Percentiles rank a stretch among this genome's conserved stretches.
These are phyloP conservation scores for Pseudobourletiella spinata DNA, from an alignment of 1,140 invertebrate species.

Conservation along the genomic window DNA sequence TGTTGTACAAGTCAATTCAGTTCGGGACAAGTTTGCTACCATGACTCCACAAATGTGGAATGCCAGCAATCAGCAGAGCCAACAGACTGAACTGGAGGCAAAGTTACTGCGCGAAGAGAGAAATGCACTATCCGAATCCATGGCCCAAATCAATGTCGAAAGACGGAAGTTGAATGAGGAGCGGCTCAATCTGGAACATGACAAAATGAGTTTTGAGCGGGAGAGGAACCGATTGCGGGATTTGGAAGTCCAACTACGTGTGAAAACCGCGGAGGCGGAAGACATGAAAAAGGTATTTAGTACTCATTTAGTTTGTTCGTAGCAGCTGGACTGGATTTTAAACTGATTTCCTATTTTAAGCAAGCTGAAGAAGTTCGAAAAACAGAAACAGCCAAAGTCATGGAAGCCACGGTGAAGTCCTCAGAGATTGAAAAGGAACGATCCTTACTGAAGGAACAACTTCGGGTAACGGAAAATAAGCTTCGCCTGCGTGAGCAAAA, in stretches of 20 bases:
- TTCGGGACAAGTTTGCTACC: neutral
- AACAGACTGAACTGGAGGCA: conserved; percentile 30
- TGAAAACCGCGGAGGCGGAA: conserved; percentile 23
- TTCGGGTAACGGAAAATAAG: conserved; percentile 7
- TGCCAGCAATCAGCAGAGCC: neutral
- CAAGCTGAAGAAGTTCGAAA: conserved; percentile 21
- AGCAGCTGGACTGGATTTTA: too few species aligned
- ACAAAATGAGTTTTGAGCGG: conserved; percentile 26
- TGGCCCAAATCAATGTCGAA: conserved; percentile 31
- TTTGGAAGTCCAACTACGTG: conserved; percentile 16
- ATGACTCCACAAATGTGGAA: too few species aligned
- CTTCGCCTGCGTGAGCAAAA: conserved; percentile 14
- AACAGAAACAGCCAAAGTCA: conserved; percentile 10
- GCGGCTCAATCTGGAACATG: conserved; percentile 20
- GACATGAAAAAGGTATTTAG: conserved; percentile 22
- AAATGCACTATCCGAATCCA: conserved; percentile 23
- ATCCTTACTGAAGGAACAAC: conserved; percentile 1
- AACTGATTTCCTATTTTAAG: too few species aligned
- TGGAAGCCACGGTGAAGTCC: conserved; percentile 12
- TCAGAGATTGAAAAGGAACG: conserved; percentile 20
- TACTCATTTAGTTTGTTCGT: too few species aligned
- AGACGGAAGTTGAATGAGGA: conserved; percentile 29
- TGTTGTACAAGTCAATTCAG: conserved; percentile 7
- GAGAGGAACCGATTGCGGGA: conserved; percentile 20
- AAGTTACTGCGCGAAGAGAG: conserved; percentile 29